phyloP scores from a whole-genome alignment of 2,113 vertebrate genomes.

The Mustela nigripes region DNA sequence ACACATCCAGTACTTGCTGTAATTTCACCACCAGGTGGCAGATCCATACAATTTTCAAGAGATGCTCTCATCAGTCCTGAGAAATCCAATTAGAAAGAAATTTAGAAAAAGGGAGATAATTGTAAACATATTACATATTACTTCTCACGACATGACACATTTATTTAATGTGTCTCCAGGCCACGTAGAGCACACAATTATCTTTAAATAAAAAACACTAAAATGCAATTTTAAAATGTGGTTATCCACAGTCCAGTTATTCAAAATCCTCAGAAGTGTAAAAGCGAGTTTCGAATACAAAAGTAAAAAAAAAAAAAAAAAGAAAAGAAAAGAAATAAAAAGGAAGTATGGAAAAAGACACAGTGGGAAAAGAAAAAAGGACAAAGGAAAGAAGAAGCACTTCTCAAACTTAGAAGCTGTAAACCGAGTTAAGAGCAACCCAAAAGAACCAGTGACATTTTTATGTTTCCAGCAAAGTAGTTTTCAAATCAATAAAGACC shows the following conservation, averaged over 20 bases:
- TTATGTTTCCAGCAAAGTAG: conserved; percentile 1
- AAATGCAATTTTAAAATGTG: conserved; percentile 62
- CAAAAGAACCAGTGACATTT: not conserved
- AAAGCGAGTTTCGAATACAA: conserved; percentile 41
- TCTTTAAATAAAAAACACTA: conserved; percentile 66
- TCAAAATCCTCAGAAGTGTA: conserved; percentile 48
- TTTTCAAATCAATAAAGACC: conserved; percentile 28
- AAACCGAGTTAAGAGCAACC: not conserved
- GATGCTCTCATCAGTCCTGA: not conserved
- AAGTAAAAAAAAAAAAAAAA: not conserved
- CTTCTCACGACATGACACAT: conserved; percentile 14
- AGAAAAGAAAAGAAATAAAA: not conserved
- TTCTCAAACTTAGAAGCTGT: not conserved
- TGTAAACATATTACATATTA: conserved; percentile 52
- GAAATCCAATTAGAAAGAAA: conserved; percentile 47
- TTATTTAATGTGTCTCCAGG: conserved; percentile 59
- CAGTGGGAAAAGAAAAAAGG: not conserved
- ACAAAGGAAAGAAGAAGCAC: not conserved
- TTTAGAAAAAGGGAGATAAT: conserved; percentile 61
- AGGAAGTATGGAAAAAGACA: not conserved
- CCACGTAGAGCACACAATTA: conserved; percentile 19
- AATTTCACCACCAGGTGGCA: conserved; percentile 82
- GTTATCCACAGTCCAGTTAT: conserved; percentile 27
- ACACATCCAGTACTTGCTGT: conserved; percentile 20
- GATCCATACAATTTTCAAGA: conserved; percentile 72